phyloP scores from a whole-genome alignment of 2,888 invertebrate genomes.

The Isoperla grammatica region DNA sequence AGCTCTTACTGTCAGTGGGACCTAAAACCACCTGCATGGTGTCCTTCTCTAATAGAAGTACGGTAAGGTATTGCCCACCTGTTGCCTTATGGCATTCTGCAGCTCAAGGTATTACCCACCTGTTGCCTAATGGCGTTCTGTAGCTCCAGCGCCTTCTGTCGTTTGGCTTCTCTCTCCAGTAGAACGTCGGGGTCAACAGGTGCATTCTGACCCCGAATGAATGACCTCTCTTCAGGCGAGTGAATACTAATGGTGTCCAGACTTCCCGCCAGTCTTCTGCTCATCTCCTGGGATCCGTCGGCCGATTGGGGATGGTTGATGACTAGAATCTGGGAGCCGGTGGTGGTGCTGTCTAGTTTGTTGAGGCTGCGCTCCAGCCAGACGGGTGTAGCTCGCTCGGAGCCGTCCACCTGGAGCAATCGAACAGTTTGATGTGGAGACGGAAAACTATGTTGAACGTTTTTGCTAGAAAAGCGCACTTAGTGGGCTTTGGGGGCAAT shows the following conservation, averaged over 20 bases:
- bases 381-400: constrained; percentile 43
- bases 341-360: constrained; percentile 35
- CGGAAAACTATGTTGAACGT: too few species aligned
- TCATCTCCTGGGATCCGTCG: not conserved
- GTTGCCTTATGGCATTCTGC: constrained; percentile 78
- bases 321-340: constrained; percentile 37
- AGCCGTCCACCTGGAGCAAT: constrained; percentile 14
- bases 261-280: not conserved
- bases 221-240: constrained; percentile 46
- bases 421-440: too few species aligned
- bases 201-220: constrained; percentile 80
- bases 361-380: constrained; percentile 55
- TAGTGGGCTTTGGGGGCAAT: too few species aligned
- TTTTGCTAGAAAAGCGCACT: too few species aligned
- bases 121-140: constrained; percentile 78
- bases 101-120: constrained; percentile 51
- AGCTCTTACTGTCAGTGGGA: not conserved
- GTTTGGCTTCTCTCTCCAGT: constrained; percentile 73
- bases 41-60: too few species aligned
- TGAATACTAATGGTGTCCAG: not conserved
- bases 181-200: constrained; percentile 73
- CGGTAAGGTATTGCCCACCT: constrained; percentile 35
- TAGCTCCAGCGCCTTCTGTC: constrained; percentile 77
- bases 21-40: not conserved
- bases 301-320: constrained; percentile 3